Base-by-base conservation (phyloP, 2,888 invertebrate species). In the Alcis repandata region DNA sequence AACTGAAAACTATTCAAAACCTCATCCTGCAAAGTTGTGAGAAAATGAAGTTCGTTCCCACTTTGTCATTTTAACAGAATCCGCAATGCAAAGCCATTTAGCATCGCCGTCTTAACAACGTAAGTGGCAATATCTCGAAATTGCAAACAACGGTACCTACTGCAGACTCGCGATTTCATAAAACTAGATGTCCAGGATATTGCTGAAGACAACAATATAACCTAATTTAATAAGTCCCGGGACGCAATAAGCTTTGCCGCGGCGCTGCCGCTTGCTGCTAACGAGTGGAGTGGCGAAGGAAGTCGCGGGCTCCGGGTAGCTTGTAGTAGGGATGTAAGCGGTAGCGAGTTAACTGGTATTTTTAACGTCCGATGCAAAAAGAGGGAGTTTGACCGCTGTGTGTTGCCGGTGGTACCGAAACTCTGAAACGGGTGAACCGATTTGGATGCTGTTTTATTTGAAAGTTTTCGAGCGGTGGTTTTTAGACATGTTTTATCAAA, bases 191-290 rank as follows among this genome's bases (percentile, higher is more conserved):
- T 64, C 65, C 64, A 57, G 68, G 66, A 86, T 86, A 89, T 85
- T 83, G 79, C 84, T 69, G 59, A 74, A 79, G 83, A 84, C 85
- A 87, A 89, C 87, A 89, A 88, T 89, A 89, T 87, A 61, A 76
- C 79, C 79, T 90, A 89, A 90, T 90, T 89, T 88, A 85, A 89
- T 90, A 85, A 90, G 86, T 85, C 86, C 78, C 64, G 70, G 70
- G 68, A 70, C 79, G 86, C 89, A 90, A 89, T 90, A 90, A 87
- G 85, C 85, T 77, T 69, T 71, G 75, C 73, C 71, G 71, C 77
- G 68, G 66, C 68, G 70, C 71, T 77, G 67, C 71, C 72, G 73
- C 72, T 66, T 68, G 63, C 67, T 70, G 68, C 79, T 67, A 72
- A 68, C 68, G 67, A 67, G 59, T 33, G 27, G 46, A 38, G 40